Evolutionary conservation across 2,797 vertebrate genomes (phyloP).

Genomic region (Paguma larvata): DNA sequence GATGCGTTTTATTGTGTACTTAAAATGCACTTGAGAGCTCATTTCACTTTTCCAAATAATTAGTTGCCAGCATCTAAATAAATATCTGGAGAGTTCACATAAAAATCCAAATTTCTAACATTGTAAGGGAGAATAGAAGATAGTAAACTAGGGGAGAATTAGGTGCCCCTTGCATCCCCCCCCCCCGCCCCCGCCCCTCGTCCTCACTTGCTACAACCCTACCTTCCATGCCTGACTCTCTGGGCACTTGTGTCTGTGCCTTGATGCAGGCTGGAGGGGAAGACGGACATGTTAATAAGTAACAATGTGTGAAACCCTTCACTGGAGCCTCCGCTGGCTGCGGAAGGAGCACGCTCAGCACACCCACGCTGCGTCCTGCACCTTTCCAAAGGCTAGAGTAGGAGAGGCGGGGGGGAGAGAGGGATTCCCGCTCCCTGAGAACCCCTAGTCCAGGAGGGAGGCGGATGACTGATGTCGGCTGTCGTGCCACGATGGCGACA

Average conservation of each 20-base stretch:
- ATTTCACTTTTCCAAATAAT: conserved; percentile 2
- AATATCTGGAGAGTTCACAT: background rate
- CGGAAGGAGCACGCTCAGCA: background rate
- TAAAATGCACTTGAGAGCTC: background rate
- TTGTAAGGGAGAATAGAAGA: background rate
- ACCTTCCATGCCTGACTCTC: background rate
- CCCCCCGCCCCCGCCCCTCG: too few species aligned
- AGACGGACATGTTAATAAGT: background rate
- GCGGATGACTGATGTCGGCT: background rate
- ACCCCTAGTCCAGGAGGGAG: background rate
- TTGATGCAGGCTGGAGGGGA: background rate
- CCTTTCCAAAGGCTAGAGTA: background rate
- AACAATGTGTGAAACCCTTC: background rate
- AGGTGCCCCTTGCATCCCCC: background rate
- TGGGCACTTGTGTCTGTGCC: background rate
- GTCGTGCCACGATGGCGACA: background rate
- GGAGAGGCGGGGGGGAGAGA: background rate
- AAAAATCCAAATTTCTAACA: background rate
- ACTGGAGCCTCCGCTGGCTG: background rate
- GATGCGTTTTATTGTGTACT: background rate
- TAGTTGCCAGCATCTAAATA: background rate
- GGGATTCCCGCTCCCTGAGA: background rate
- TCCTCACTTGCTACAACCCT: background rate
- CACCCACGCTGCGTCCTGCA: background rate
- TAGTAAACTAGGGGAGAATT: background rate